phyloP scores from a whole-genome alignment of 2,797 vertebrate species.

The Karalla daura region DNA sequence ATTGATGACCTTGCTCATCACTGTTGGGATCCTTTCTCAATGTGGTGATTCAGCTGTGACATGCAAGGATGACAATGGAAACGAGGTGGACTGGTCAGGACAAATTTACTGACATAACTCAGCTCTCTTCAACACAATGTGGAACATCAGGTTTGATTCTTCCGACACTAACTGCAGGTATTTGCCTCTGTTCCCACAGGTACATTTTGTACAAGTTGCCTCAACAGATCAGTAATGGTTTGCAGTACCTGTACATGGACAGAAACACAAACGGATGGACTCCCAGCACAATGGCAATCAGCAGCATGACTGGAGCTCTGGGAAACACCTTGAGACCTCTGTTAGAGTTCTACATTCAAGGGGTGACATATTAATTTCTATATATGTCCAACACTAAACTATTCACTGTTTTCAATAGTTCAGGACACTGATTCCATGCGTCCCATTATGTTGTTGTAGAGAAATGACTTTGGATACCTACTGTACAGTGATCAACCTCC shows the following conservation, averaged over 20 bases:
- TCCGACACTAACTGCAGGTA: no score
- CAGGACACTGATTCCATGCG: background rate
- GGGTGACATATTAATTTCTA: constrained; percentile 14
- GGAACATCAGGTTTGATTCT: no score
- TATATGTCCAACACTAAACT: background rate
- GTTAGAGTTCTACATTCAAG: constrained; percentile 46
- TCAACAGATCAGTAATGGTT: no score
- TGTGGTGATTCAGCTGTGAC: constrained; percentile 42
- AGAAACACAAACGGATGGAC: constrained; percentile 35
- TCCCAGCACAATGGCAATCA: constrained; percentile 16
- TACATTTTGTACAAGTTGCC: no score
- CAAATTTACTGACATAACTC: background rate
- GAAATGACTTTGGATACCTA: constrained; percentile 61
- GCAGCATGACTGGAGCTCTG: constrained; percentile 33
- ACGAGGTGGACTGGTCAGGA: constrained; percentile 65
- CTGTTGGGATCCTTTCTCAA: constrained; percentile 24
- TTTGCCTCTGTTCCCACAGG: no score
- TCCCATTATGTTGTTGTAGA: constrained; percentile 24
- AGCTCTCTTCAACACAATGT: no score
- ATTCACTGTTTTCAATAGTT: no score
- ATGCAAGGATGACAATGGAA: constrained; percentile 55
- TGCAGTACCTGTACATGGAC: no score
- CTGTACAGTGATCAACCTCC: constrained; percentile 72
- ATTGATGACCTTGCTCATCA: background rate
- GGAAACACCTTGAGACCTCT: constrained; percentile 65